Evolutionary conservation across 1,140 invertebrate genomes (phyloP), one percentile per base, ranked within the genome.

Genomic region (Drosophila takahashii): DNA sequence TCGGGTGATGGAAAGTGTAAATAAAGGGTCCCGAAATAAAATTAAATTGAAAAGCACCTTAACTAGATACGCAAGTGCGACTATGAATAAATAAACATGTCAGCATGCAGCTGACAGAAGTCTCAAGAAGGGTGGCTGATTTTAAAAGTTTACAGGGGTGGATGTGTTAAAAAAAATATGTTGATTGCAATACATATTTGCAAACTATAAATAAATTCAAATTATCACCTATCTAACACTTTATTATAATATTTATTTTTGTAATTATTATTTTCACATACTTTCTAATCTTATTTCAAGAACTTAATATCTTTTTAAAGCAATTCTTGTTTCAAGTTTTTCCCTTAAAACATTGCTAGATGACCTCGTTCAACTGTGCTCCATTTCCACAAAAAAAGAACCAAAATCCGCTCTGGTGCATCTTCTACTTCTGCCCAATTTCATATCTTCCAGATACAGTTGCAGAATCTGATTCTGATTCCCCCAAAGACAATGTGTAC

Each of bases 361-460:
- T 84, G 80, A 83, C 79, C 79, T 83, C 75, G 80, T 83, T 83
- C 69, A 84, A 84, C 79, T 53, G 22, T 69, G 58, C 74, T 67
- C 77, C 77, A 79, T 79, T 79, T 79, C 54, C 4, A 16, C 15
- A 45, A 36, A 44, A 64, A 48, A 22, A 36, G 15, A 64, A 47
- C 15, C 11, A 2, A 44, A 56, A 70, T 18, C 16, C 50, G 32
- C 39, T 34, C 18, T 9, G 34, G 32, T 70, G 64, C 64, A 65
- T 51, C 37, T 42, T 29, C 29, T 42, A 11, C 16, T 48, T 61
- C 44, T 66, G 57, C 60, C 45, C 64, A 67, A 67, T 52, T 65
- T 67, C 59, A 29, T 67, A 67, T 67, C 64, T 67, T 52, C 15
- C 62, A 83, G 75, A 70, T 79, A 65, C 64, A 75, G 47, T 54